Conservation (phyloP, 2,113 vertebrate genomes). For the Hystrix cristata region DNA sequence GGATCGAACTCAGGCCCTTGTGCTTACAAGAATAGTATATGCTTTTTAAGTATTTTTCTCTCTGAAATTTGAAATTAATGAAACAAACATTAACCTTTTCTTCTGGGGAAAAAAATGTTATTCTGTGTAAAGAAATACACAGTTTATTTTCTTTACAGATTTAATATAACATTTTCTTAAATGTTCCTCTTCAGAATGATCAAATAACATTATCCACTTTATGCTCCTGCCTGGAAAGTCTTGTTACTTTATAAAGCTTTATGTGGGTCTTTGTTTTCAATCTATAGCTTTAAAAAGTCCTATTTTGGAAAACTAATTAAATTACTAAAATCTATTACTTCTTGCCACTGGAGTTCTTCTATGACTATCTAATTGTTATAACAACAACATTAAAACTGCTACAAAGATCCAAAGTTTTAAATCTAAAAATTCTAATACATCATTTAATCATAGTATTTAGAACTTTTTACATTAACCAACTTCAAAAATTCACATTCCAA, state of each 20-base stretch:
- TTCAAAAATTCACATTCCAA: not conserved
- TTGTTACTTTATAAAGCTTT: not conserved
- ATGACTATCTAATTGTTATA: not conserved
- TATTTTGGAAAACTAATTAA: conserved; percentile 24
- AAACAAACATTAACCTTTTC: conserved; percentile 43
- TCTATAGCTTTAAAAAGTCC: not conserved
- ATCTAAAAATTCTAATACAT: conserved; percentile 48
- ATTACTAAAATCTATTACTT: conserved; percentile 5
- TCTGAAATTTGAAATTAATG: conserved; percentile 62
- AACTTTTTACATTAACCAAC: conserved; percentile 22
- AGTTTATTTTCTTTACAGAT: conserved; percentile 44
- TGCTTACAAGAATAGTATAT: not conserved
- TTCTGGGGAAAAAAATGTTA: not conserved
- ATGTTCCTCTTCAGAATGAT: conserved; percentile 23
- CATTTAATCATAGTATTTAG: not conserved
- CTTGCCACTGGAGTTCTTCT: not conserved
- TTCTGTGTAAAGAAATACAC: conserved; percentile 28
- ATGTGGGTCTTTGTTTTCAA: not conserved
- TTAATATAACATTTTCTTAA: conserved; percentile 22
- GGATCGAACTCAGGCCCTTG: too few relatives aligned
- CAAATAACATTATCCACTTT: conserved; percentile 1
- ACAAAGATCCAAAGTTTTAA: conserved; percentile 1
- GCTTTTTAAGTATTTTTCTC: conserved; percentile 32
- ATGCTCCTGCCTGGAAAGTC: not conserved
- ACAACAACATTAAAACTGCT: conserved; percentile 3